Base-by-base conservation (phyloP, 2,113 vertebrate species). In the Cottus gobio region DNA sequence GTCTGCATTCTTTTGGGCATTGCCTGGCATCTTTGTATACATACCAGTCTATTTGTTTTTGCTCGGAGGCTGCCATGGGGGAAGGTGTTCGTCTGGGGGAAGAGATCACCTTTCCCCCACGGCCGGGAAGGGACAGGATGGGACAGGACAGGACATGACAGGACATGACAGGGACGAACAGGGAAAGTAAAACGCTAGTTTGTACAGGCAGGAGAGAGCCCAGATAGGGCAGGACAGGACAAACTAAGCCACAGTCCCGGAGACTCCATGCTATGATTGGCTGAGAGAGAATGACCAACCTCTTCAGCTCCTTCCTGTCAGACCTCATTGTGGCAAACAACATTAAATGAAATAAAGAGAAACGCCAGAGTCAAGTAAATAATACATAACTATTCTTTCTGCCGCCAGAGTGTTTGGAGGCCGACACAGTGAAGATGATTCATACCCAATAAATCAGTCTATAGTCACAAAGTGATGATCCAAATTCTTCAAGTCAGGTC, bases 1-100 rank as follows among this genome's bases (percentile, higher is more conserved):
- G 57, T 65, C 65, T 72, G 66, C 74, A 81, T 78, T 77, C 68
- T 83, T 89, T 64, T 71, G 63, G 74, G 71, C 61, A 80, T 58
- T 73, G 62, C 79, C 73, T 73, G 77, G 50, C 61, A 68, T 75
- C 77, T 67, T 39, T 22, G 30, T 39, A 30, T 65, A 50, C 61
- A 75, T 60, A 71, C 54, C 69, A 50, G 18, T 76, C 36, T 73
- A 61, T 80, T 77, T 77, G 42, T 65, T 73, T 83, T 82, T 46
- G 60, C 52, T 75, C 31, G 2, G 7, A 83, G 83, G 52, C 20
- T 75, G 26, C 68, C 66, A 54, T 64, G 72, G 57, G 42, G 66
- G 78, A 30, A 54, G 75, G 36, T 56, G 52, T 62, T 67, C 0
- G 3, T 64, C 66, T 54, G 37, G 24, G 64, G 36, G 31, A 58